Evolutionary conservation across 2,888 invertebrate genomes (phyloP), one percentile per base, ranked within the genome.

Genomic region (Physocephala rufipes): DNA sequence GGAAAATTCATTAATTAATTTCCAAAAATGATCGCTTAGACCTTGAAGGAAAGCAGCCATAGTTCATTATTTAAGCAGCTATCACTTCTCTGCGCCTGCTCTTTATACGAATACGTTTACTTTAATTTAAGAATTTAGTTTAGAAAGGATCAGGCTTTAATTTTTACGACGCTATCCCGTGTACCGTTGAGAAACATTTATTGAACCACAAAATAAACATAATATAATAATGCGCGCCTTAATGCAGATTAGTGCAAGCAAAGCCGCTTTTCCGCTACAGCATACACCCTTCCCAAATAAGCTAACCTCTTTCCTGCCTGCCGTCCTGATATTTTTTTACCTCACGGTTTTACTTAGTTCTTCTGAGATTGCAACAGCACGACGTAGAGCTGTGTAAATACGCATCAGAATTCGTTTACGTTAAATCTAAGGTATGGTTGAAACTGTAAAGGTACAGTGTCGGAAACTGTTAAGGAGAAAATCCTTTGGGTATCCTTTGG

Each of bases 171-270:
- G 28, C 26, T 61, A n/a, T 47, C 12, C 61, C 36, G 53, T n/a
- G n/a, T n/a, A n/a, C 66, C 15, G 43, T 24, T 53, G 36, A 16
- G 63, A 70, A 67, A 78, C 76, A n/a, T n/a, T 78, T 82, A 82
- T 81, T 83, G 82, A 82, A 83, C 82, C 82, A 83, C 81, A 79
- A 80, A 82, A 83, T 83, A 82, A 82, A 83, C 82, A 76, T 83
- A 83, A 83, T 82, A 82, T 79, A 79, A 83, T n/a, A 82, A 83
- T 79, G 81, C 80, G 80, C 78, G 78, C 83, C 80, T 81, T 83
- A 83, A 82, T 82, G 82, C 83, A 83, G 80, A 80, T 80, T 81
- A 79, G 77, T n/a, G n/a, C n/a, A 78, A 77, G 76, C 80, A 63
- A 63, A 67, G 53, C 28, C 3, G 47, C 28, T 45, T 43, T n/a